A percentile compares a stretch with the other conserved stretches of the same genome.
Evolutionary conservation across 2,888 invertebrate genomes (phyloP).

Genomic region (Dyspetes luteomarginatus): DNA sequence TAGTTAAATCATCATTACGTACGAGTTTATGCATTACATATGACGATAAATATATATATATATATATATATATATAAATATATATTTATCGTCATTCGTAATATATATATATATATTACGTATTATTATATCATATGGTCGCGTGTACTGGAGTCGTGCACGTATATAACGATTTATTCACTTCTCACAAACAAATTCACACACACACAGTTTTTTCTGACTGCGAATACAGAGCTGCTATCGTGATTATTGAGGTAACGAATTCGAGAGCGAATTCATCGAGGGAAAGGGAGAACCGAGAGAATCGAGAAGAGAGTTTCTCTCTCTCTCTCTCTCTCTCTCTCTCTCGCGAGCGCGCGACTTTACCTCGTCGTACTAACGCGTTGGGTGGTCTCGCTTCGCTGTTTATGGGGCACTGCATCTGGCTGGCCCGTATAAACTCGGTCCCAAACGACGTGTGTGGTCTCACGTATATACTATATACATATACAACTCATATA

Average conservation of each 20-base stretch:
- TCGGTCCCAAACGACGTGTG: slow-evolving; percentile 77
- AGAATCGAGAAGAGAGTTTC: slow-evolving; percentile 27
- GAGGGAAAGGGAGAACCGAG: slow-evolving; percentile 68
- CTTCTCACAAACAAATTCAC: not conserved
- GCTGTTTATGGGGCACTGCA: slow-evolving; percentile 82
- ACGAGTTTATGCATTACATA: not conserved
- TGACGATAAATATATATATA: slow-evolving; percentile 8
- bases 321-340: slow-evolving; percentile 14
- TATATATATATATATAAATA: slow-evolving; percentile 22
- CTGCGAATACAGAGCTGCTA: slow-evolving; percentile 63
- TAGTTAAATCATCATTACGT: slow-evolving; percentile 34
- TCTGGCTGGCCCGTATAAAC: slow-evolving; percentile 79
- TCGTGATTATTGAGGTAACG: slow-evolving; percentile 81
- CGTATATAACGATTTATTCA: not conserved
- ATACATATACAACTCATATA: slow-evolving; percentile 33
- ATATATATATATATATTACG: slow-evolving; percentile 24
- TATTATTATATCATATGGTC: slow-evolving; percentile 40
- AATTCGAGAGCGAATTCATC: slow-evolving; percentile 70
- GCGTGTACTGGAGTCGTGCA: slow-evolving; percentile 29
- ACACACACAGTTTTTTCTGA: not conserved
- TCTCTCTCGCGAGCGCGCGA: not conserved
- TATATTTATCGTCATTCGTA: no score
- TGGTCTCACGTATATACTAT: slow-evolving; percentile 71
- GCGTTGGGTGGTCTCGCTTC: slow-evolving; percentile 81
- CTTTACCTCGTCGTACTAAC: slow-evolving; percentile 66